Conservation (phyloP, 2,797 vertebrate species). For the Molossus alvarezi region DNA sequence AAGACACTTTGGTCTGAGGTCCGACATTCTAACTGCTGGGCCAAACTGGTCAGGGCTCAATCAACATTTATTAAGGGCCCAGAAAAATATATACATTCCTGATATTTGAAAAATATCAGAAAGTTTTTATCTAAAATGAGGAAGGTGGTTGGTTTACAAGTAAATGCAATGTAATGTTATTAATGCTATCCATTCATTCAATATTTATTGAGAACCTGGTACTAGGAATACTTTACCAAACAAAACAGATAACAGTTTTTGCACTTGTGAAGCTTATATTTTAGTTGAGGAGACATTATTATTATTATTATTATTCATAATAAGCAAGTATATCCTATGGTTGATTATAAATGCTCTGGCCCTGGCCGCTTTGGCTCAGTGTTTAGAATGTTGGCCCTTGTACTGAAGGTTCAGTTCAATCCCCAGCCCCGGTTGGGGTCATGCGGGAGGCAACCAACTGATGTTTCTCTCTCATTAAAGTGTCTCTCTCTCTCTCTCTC, state of each 20-base stretch:
- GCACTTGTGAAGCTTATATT: not conserved
- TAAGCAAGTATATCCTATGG: not conserved
- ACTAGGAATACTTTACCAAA: not conserved
- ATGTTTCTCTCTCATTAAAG: no score
- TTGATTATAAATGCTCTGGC: not conserved
- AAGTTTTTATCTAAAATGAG: not conserved
- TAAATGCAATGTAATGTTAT: slow-evolving; percentile 4
- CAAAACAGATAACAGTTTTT: slow-evolving; percentile 20
- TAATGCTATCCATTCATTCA: not conserved
- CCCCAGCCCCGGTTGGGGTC: no score
- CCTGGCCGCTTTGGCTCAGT: no score
- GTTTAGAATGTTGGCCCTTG: no score
- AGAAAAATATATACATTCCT: not conserved
- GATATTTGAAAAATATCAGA: not conserved
- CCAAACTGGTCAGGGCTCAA: no score
- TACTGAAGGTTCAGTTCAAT: no score
- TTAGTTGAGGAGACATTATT: not conserved
- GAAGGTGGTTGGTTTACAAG: slow-evolving; percentile 35
- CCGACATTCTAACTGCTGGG: no score
- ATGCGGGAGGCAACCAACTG: no score
- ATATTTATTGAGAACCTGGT: not conserved
- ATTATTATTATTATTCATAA: not conserved
- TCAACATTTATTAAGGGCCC: not conserved
- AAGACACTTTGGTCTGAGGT: no score
- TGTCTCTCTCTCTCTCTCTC: no score